Evolutionary conservation across 1,140 invertebrate species (phyloP), one percentile per base, ranked within the genome.

Genomic region (Sinonovacula constricta): DNA sequence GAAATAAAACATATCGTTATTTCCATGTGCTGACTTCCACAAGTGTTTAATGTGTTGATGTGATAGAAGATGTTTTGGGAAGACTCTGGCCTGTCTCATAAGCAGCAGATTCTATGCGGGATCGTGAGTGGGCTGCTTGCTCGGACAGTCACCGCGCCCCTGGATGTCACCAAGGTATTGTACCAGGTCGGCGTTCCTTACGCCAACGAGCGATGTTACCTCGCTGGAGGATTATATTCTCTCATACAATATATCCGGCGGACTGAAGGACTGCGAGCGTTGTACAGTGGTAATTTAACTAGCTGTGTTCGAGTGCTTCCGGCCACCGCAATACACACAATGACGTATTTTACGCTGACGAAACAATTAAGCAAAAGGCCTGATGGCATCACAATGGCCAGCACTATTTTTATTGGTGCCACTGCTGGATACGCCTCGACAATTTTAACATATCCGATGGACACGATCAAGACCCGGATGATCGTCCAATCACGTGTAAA

Each of bases 401-500:
- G 63, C 18, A 53, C 59, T 15, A 26, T 49, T 4, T 22, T 45
- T 31, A 36, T 36, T 30, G 51, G 70, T 30, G 70, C 70, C 5
- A 30, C 60, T 5, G 59, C 70, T 15, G 70, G 70, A 18, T 63
- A 63, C 51, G 39, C 70, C 36, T 45, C 70, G 10, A 74, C 70
- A 18, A 53, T 74, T 22, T 0, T 74, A 5, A 74, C 59, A 28
- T 74, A 74, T 36, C 70, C 70, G 3, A 4, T 74, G 14, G 70
- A 74, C 34, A 74, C 70, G 5, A 60, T 74, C 2, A 74, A 74
- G 49, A 74, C 70, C 3, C 57, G 70, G 12, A 22, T 74, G 24
- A 63, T 74, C 15, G 57, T 26, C 7, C 60, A 74, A n/a, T 30
- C 57, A 1, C n/a, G 15, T 33, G 39, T 10, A 14, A 45, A 54